Conservation (phyloP, 2,113 vertebrate genomes). For the Anarrhichthys ocellatus region DNA sequence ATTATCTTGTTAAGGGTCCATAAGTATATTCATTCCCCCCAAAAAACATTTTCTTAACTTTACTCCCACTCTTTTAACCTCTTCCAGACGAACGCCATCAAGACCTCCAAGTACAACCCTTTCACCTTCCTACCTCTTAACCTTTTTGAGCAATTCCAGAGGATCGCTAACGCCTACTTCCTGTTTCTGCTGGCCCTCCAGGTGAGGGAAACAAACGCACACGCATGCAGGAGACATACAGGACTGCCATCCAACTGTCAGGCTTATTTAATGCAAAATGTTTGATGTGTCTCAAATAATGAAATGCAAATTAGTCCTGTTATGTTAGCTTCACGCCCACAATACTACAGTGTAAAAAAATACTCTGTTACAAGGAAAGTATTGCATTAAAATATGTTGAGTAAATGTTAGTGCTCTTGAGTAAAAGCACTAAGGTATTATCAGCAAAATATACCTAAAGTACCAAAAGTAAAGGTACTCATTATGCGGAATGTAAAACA, state of each 20-base stretch:
- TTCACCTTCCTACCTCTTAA: slow-evolving; percentile 95
- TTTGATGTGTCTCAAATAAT: background rate
- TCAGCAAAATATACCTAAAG: background rate
- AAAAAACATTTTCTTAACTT: background rate
- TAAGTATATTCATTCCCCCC: background rate
- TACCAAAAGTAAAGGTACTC: background rate
- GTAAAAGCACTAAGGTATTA: background rate
- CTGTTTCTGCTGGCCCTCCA: slow-evolving; percentile 94
- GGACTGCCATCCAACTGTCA: background rate
- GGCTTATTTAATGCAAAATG: background rate
- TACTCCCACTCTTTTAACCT: background rate
- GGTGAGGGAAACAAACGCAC: slow-evolving; percentile 76
- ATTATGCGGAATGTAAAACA: background rate
- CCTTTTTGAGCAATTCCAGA: slow-evolving; percentile 97
- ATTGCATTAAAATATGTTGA: background rate
- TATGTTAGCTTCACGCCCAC: background rate
- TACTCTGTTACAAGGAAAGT: background rate
- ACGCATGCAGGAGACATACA: background rate
- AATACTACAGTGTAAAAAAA: background rate
- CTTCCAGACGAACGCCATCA: slow-evolving; percentile 91
- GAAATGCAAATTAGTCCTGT: background rate
- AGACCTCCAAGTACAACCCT: slow-evolving; percentile 93
- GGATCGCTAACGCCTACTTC: slow-evolving; percentile 96
- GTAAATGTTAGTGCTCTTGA: too few species aligned
- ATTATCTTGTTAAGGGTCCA: background rate